Base-by-base conservation (phyloP, 2,888 invertebrate species). In the Orgyia antiqua region DNA sequence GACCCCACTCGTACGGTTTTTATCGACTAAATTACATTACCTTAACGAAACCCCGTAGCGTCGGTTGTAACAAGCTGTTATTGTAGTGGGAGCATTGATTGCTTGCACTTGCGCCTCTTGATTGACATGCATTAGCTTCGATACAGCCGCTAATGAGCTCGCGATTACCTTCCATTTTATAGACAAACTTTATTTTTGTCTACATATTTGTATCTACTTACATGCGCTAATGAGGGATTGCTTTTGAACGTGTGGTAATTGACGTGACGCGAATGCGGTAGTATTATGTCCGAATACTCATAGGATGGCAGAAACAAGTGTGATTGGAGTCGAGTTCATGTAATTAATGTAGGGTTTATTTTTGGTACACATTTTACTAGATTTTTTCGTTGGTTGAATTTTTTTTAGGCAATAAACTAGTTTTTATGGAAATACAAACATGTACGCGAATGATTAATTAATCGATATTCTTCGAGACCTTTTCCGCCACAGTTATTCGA, bases 91-190 rank as follows among this genome's bases (percentile, higher is more conserved):
- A 41, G 45, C 60, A 61, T 63, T 68, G 72, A 70, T 68, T 68
- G 69, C 63, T 61, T 54, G 64, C 58, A 60, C 67, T 58, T 41
- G 44, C 45, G 27, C 35, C 29, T 36, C 50, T 58, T 75, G 78
- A 80, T 76, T 78, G 78, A 78, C 80, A 69, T 49, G 59, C 75
- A 72, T 76, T 74, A 69, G 47, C 59, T 62, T 58, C 60, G 70
- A 64, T 68, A 66, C 51, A 56, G 51, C 49, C 53, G 47, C 67
- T 79, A 78, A 80, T 77, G 76, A 75, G 68, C 61, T 44, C 44
- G 67, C 65, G 66, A 74, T 77, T 72, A 71, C 64, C 58, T 54
- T 48, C 66, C 54, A 63, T 67, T 59, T 62, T 51, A 59, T 51
- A 63, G 57, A 59, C 64, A 57, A 62, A 62, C 51, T 56, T 51